Conservation (phyloP, 1,140 invertebrate species). For the Aradophagus sp. region DNA sequence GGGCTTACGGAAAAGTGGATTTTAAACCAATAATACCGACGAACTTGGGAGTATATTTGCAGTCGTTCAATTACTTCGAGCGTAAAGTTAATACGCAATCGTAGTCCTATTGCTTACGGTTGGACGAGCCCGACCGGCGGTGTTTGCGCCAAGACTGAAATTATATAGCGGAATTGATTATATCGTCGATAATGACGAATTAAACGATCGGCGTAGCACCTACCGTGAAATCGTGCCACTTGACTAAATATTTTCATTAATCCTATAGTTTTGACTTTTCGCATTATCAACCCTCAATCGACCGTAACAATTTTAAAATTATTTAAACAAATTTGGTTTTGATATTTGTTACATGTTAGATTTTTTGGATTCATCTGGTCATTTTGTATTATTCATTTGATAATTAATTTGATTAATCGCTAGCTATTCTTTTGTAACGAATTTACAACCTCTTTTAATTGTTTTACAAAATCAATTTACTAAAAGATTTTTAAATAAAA, state of each 20-base stretch:
- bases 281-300: no score
- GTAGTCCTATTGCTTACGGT: slow-evolving; percentile 70
- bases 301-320: no score
- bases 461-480: no score
- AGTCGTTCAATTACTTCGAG: slow-evolving; percentile 59
- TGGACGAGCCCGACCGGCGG: slow-evolving; percentile 58
- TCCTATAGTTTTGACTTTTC: slow-evolving; percentile 1
- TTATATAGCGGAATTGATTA: slow-evolving; percentile 69
- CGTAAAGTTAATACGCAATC: slow-evolving; percentile 71
- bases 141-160: slow-evolving; percentile 59
- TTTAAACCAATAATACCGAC: slow-evolving; percentile 50
- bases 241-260: slow-evolving; percentile 22
- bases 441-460: no score
- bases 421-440: no score
- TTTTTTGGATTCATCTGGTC: no score
- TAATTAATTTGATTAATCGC: no score
- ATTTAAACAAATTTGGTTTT: no score
- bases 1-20: slow-evolving; percentile 40
- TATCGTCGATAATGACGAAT: slow-evolving; percentile 64
- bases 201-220: slow-evolving; percentile 53
- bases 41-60: slow-evolving; percentile 46
- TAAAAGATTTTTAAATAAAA: no score
- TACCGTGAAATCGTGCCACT: slow-evolving; percentile 32
- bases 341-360: no score
- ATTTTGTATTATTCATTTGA: no score